Conservation (phyloP, 2,113 vertebrate genomes). For the Danionella cerebrum region DNA sequence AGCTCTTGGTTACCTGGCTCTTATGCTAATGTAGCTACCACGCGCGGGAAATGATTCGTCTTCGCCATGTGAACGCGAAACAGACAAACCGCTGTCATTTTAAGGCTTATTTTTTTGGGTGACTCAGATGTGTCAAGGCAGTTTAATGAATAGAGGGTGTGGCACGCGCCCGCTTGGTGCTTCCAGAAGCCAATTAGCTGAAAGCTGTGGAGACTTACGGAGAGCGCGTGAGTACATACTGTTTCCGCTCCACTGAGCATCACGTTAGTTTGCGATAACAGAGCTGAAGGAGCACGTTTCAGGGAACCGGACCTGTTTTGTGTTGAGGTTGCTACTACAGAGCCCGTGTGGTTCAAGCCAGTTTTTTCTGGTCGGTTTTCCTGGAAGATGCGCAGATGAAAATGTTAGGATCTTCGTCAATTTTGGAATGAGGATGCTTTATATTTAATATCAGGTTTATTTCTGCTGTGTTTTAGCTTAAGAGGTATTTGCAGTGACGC, state of each 20-base stretch:
- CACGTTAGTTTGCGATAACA: not conserved
- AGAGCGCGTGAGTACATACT: not conserved
- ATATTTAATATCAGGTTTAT: no score
- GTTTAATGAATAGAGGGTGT: conserved; percentile 56
- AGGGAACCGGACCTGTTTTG: not conserved
- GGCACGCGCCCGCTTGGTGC: conserved; percentile 45
- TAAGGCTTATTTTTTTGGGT: not conserved
- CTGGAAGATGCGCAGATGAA: not conserved
- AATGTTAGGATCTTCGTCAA: no score
- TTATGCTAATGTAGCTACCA: not conserved
- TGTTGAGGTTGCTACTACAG: not conserved
- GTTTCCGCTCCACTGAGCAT: not conserved
- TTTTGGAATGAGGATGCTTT: no score
- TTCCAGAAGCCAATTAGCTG: conserved; percentile 15
- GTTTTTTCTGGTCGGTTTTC: not conserved
- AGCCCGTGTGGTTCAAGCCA: not conserved
- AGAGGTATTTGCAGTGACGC: no score
- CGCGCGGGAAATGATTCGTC: not conserved
- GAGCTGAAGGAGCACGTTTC: not conserved
- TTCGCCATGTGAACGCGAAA: not conserved
- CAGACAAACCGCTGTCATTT: not conserved
- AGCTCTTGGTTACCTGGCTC: not conserved
- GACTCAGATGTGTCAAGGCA: conserved; percentile 5
- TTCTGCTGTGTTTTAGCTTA: no score
- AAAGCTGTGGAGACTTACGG: conserved; percentile 9